Conservation (phyloP, 2,113 vertebrate genomes). For the Oreocharis arfaki region DNA sequence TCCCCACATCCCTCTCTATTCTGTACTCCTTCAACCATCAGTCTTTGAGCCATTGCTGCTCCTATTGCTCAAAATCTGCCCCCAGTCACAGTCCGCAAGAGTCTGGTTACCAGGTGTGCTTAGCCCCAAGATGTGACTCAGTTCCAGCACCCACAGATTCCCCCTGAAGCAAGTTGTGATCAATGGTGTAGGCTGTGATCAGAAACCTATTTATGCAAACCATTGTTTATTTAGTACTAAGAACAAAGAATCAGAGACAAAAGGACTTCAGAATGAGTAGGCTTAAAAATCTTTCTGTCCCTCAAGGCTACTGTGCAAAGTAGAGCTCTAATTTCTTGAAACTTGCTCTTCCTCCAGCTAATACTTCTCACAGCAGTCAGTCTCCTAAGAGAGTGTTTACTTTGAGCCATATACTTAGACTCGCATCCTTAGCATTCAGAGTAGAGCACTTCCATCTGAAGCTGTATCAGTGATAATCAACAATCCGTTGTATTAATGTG, state of each 20-base stretch:
- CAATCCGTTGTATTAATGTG: background rate
- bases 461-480: background rate
- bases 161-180: background rate
- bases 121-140: background rate
- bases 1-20: background rate
- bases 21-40: background rate
- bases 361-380: background rate
- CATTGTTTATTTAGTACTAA: background rate
- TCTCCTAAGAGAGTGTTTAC: background rate
- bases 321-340: background rate
- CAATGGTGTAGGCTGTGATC: background rate
- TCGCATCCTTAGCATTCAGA: background rate
- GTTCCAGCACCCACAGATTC: background rate
- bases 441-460: background rate
- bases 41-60: background rate
- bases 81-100: accelerated
- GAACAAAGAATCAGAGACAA: background rate
- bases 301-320: background rate
- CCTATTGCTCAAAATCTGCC: background rate
- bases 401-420: background rate
- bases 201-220: slow-evolving; percentile 1
- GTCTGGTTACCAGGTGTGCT: background rate
- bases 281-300: background rate
- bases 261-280: background rate
- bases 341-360: background rate